Evolutionary conservation across 2,113 vertebrate species (phyloP), one percentile per base, ranked within the genome.

Genomic region (Elaphurus davidianus): DNA sequence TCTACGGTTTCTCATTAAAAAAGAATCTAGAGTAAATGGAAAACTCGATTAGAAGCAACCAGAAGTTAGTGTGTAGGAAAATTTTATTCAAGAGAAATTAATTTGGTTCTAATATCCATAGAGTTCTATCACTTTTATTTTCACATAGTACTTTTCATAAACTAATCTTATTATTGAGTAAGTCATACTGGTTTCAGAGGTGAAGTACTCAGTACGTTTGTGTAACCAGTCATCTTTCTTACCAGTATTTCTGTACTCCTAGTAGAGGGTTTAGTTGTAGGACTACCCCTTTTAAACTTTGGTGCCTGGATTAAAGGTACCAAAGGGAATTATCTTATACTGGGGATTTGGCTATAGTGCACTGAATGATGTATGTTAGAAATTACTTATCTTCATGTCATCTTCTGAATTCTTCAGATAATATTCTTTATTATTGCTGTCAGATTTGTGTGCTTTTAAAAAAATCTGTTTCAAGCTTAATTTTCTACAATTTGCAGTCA

Each of bases 351-450:
- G 84, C 71, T 74, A 4, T 89, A 71, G 62, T 92, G 6, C 71
- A 71, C 1, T 95, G 52, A 96, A 54, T 94, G 33, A 82, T 81
- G 10, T 59, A 16, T 96, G 25, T 83, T 97, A 78, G 57, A 89
- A 59, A 81, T 94, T 36, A 81, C 19, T 81, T 89, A 79, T 40
- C 43, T 95, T 96, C 52, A 40, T 91, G 59, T 85, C 43, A 78
- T 90, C 94, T 90, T 90, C 88, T 96, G 55, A 95, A 76, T 93
- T 96, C 84, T 96, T 96, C 54, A 95, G 33, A 62, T 93, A 94
- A 50, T 92, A 87, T 25, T 87, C 87, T 97, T 6, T 92, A 90
- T 86, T 96, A 57, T 74, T 97, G 74, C 85, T 95, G 28, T 93
- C 87, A 94, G 62, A 95, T 92, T 87, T 97, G 27, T 96, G 52